Evolutionary conservation across 2,113 vertebrate species (phyloP).

Genomic region (Polypterus bichir): DNA sequence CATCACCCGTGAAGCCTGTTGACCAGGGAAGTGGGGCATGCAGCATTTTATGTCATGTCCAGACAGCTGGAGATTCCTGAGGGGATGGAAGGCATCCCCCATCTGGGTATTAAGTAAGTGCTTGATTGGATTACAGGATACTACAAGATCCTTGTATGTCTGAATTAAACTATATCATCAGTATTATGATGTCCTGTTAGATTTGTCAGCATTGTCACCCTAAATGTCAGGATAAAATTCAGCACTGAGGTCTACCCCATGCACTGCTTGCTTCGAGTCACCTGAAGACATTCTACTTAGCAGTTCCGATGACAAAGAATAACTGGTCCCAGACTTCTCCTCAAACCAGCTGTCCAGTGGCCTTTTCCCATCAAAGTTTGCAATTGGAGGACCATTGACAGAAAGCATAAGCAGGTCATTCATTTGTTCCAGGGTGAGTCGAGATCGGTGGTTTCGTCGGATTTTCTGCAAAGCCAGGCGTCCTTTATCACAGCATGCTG

Average conservation of each 20-base stretch:
- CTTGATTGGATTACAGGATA: too few species aligned
- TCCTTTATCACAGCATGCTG: constrained; percentile 77
- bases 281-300: constrained; percentile 65
- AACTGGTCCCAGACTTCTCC: constrained; percentile 83
- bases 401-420: constrained; percentile 76
- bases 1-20: too few species aligned
- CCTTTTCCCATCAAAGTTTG: constrained; percentile 79
- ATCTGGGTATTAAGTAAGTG: too few species aligned
- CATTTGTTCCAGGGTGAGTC: constrained; percentile 78
- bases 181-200: too few species aligned
- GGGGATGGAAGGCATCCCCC: too few species aligned
- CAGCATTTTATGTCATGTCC: too few species aligned
- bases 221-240: constrained; percentile 75
- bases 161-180: too few species aligned
- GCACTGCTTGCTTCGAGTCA: constrained; percentile 69
- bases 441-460: constrained; percentile 71
- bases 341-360: constrained; percentile 93
- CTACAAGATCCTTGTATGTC: too few species aligned
- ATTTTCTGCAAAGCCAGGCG: constrained; percentile 69
- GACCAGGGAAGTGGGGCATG: too few species aligned
- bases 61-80: too few species aligned
- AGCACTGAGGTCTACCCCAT: constrained; percentile 60
- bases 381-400: constrained; percentile 73
- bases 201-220: too few species aligned
- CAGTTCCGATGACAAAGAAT: constrained; percentile 64